These are phyloP conservation scores for Myioborus melanocephalus DNA, from an alignment of 2,797 vertebrate genomes.

Conservation along the genomic window DNA sequence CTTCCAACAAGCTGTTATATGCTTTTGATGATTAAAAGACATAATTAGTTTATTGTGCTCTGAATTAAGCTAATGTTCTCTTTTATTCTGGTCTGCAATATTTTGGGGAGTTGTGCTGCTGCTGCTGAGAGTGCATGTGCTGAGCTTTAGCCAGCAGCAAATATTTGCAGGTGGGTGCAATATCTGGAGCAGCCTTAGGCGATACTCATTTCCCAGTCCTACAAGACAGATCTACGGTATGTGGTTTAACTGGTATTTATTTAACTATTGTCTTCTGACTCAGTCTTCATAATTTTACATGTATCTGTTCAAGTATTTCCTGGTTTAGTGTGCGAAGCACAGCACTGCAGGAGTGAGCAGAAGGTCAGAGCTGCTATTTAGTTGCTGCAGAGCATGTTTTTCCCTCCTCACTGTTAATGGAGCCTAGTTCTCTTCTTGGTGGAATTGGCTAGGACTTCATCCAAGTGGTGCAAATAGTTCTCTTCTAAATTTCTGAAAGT, in stretches of 20 bases:
- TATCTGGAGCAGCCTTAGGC: slow-evolving; percentile 18
- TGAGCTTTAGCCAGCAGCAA: slow-evolving; percentile 1
- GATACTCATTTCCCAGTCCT: background rate
- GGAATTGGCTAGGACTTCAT: background rate
- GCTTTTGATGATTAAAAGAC: background rate
- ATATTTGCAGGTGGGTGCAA: slow-evolving; percentile 39
- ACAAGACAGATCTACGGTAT: background rate
- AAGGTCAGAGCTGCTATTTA: background rate
- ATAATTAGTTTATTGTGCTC: background rate
- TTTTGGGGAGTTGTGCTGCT: background rate
- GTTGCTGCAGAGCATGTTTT: background rate
- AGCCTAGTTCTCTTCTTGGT: background rate
- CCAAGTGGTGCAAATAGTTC: background rate
- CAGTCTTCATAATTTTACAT: background rate
- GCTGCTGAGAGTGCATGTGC: background rate
- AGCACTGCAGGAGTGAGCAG: background rate
- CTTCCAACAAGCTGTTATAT: background rate
- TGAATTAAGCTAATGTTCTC: background rate
- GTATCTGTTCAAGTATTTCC: slow-evolving; percentile 15
- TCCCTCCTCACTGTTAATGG: background rate
- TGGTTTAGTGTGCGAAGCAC: background rate
- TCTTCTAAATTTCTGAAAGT: background rate
- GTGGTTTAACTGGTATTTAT: slow-evolving; percentile 55
- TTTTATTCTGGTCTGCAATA: background rate
- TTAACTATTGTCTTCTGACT: slow-evolving; percentile 43